Base-by-base conservation (phyloP, 2,888 invertebrate species). In the Patella ulyssiponensis region DNA sequence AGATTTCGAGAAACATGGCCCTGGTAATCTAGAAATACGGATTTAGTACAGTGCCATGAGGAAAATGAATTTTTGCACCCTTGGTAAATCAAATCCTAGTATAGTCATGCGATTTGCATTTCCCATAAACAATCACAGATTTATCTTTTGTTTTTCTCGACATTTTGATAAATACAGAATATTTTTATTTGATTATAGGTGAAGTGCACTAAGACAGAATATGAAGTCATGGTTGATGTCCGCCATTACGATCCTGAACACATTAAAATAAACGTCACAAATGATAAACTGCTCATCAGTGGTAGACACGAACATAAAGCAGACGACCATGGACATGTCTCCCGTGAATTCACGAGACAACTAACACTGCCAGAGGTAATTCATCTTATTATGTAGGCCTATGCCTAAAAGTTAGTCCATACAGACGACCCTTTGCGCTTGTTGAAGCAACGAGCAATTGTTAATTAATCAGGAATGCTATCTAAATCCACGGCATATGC, bases 221-320 rank as follows among this genome's bases (percentile, higher is more conserved):
- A 85, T 20, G 80, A 85, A 44, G 74, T 87, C 23, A 81, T 82
- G 72, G n/a, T 87, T 69, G 85, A 85, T 52, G 83, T 85, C 14
- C 77, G 79, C 9, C 78, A 84, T 33, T 88, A 79, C 71, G 54
- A 77, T 9, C 83, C 86, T 0, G 84, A 84, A 12, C 84, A 87
- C 20, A 77, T 88, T 15, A 80, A 80, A 1, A 83, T 87, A 17
- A 85, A 84, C 72, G 70, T 82, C 1, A 75, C 78, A 1, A 82
- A 82, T 15, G 80, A 85, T 69, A 77, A 81, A n/a, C 78, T 88
- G 23, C 76, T 84, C n/a, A 80, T 88, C n/a, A 77, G 76, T 58
- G 88, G 85, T 1, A 86, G 83, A 78, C 86, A 87, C 72, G 85
- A 85, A 70, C 76, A 82, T 64, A 84, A 82, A 71, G 73, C 78